Conservation (phyloP, 2,888 invertebrate genomes). For the Drosophila peninsularis region DNA sequence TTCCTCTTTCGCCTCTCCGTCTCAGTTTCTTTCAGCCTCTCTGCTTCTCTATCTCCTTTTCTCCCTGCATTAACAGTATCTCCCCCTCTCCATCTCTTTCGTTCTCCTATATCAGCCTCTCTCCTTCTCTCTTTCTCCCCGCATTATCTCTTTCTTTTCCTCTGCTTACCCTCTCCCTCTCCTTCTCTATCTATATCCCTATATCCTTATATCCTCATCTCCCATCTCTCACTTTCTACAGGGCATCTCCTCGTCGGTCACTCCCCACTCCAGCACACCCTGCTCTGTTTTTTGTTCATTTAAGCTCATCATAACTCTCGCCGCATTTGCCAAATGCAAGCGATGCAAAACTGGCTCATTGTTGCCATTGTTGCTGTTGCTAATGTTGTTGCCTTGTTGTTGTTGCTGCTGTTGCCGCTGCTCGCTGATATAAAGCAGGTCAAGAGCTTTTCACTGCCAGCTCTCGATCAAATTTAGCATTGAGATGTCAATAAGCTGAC, state of each 20-base stretch:
- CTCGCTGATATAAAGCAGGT: slow-evolving; percentile 7
- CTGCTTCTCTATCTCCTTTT: not conserved
- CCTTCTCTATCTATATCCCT: not conserved
- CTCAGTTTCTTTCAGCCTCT: no score
- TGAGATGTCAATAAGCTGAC: slow-evolving; percentile 62
- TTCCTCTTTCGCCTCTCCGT: no score
- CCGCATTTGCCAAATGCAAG: slow-evolving; percentile 51
- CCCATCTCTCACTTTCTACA: no score
- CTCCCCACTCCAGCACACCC: no score
- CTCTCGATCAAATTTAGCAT: slow-evolving; percentile 40
- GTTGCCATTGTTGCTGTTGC: slow-evolving; percentile 25
- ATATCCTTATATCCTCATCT: not conserved
- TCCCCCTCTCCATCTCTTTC: not conserved
- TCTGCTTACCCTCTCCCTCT: not conserved
- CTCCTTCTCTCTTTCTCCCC: not conserved
- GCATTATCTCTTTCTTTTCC: not conserved
- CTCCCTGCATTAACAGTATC: not conserved
- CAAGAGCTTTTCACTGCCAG: slow-evolving; percentile 38
- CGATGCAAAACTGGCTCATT: slow-evolving; percentile 34
- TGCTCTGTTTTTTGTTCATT: not conserved
- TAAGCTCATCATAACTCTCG: slow-evolving; percentile 46
- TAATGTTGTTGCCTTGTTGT: slow-evolving; percentile 2
- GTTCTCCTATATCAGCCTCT: not conserved
- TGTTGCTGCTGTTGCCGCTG: slow-evolving; percentile 22
- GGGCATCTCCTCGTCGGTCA: not conserved